Percentiles rank a stretch among this genome's conserved stretches.
phyloP scores from a whole-genome alignment of 2,113 vertebrate species.

The Alaudala cheleensis region DNA sequence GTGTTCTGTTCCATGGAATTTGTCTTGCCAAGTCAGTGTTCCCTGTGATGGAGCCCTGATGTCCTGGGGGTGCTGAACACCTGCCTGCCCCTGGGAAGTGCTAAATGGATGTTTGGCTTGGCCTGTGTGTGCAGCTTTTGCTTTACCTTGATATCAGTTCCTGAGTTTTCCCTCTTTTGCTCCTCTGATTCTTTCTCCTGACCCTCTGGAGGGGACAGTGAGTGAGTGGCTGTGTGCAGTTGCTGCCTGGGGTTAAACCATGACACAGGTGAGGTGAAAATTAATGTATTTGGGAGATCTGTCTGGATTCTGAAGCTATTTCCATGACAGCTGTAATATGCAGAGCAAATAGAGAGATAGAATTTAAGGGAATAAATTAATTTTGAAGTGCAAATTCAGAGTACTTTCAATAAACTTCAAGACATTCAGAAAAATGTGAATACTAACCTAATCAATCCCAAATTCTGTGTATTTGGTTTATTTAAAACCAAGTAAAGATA shows the following conservation, averaged over 20 bases:
- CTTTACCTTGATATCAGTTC: background rate
- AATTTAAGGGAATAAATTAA: background rate
- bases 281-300: background rate
- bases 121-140: background rate
- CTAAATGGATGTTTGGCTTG: background rate
- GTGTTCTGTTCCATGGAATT: accelerated
- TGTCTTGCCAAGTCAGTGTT: background rate
- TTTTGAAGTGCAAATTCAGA: background rate
- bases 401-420: background rate
- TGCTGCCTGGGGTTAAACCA: background rate
- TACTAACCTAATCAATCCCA: background rate
- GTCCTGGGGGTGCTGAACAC: background rate
- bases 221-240: background rate
- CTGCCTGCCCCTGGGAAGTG: background rate
- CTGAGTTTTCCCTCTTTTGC: background rate
- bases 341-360: background rate
- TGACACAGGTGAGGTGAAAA: background rate
- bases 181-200: background rate
- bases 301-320: background rate
- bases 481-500: background rate
- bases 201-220: background rate
- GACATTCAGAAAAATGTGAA: background rate
- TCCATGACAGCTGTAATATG: background rate
- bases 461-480: background rate
- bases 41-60: background rate